phyloP scores from a whole-genome alignment of 2,888 invertebrate species.

The Tetragonisca angustula region DNA sequence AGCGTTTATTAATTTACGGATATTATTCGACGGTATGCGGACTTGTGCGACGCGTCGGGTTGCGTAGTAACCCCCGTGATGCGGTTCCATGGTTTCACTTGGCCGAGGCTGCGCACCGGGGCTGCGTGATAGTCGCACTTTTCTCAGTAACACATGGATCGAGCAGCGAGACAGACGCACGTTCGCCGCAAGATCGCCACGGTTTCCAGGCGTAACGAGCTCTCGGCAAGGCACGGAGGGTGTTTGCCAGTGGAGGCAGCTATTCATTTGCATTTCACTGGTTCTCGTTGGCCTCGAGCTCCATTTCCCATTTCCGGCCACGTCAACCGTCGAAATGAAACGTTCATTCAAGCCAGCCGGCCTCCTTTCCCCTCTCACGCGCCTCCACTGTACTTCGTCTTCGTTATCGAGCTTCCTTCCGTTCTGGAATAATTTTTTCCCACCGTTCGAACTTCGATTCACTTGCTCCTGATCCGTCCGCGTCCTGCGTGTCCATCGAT shows the following conservation, averaged over 20 bases:
- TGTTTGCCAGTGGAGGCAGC: conserved; percentile 44
- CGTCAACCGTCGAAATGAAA: conserved; percentile 53
- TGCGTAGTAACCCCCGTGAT: conserved; percentile 23
- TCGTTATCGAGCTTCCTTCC: conserved; percentile 45
- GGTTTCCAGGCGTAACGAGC: conserved; percentile 38
- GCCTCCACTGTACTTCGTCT: conserved; percentile 13
- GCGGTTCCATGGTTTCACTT: conserved; percentile 39
- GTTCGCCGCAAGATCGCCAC: conserved; percentile 31
- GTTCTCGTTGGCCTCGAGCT: conserved; percentile 60
- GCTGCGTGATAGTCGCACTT: conserved; percentile 41
- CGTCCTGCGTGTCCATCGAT: background rate
- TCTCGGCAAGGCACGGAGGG: conserved; percentile 31
- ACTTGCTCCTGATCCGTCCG: background rate
- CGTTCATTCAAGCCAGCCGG: conserved; percentile 54
- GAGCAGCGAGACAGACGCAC: conserved; percentile 61
- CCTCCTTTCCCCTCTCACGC: conserved; percentile 18
- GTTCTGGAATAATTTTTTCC: conserved; percentile 23
- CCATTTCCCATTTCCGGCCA: conserved; percentile 57
- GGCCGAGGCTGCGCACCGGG: conserved; percentile 34
- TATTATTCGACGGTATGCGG: conserved; percentile 19
- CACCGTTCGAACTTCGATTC: conserved; percentile 16
- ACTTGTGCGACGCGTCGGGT: background rate
- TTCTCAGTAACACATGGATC: conserved; percentile 56
- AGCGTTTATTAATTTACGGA: conserved; percentile 36
- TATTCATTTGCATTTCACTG: conserved; percentile 69